A percentile compares a stretch with the other conserved stretches of the same genome.
Evolutionary conservation across 2,888 invertebrate species (phyloP).

Genomic region (Metalampra italica): DNA sequence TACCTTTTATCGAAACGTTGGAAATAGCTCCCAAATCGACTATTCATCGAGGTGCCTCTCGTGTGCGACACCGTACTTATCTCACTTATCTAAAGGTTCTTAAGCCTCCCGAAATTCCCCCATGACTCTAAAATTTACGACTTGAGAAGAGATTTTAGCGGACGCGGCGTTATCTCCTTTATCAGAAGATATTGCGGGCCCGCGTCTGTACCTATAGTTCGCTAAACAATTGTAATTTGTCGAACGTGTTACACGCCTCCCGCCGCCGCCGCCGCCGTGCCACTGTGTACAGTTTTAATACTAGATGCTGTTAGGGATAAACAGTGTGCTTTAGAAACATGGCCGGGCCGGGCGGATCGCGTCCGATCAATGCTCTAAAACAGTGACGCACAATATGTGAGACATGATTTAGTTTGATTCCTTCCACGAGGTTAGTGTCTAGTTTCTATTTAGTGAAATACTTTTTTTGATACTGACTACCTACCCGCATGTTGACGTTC

Average conservation of each 20-base stretch:
- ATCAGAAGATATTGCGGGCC: conserved; percentile 64
- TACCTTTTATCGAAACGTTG: conserved; percentile 1
- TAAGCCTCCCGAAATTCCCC: conserved; percentile 74
- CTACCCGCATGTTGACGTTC: conserved; percentile 1
- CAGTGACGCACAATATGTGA: conserved; percentile 29
- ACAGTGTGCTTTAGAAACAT: conserved; percentile 14
- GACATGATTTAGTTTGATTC: conserved; percentile 20
- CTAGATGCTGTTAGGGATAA: not conserved
- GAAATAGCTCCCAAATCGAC: conserved; percentile 27
- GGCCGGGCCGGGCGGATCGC: conserved; percentile 21
- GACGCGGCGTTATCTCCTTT: conserved; percentile 63
- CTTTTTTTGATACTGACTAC: not conserved
- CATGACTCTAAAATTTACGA: conserved; percentile 72
- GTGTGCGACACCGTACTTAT: conserved; percentile 53
- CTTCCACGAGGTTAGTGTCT: conserved; percentile 51
- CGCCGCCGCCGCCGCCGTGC: not conserved
- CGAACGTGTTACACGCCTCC: conserved; percentile 15
- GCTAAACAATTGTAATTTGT: conserved; percentile 44
- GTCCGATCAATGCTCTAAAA: conserved; percentile 37
- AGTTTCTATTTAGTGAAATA: conserved; percentile 15
- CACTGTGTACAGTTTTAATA: not conserved
- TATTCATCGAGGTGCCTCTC: conserved; percentile 52
- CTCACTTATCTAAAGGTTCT: conserved; percentile 73
- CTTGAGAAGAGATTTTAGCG: conserved; percentile 65
- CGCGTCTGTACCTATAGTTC: conserved; percentile 37